Conservation (phyloP, 2,797 vertebrate species). For the Chloroceryle inda region DNA sequence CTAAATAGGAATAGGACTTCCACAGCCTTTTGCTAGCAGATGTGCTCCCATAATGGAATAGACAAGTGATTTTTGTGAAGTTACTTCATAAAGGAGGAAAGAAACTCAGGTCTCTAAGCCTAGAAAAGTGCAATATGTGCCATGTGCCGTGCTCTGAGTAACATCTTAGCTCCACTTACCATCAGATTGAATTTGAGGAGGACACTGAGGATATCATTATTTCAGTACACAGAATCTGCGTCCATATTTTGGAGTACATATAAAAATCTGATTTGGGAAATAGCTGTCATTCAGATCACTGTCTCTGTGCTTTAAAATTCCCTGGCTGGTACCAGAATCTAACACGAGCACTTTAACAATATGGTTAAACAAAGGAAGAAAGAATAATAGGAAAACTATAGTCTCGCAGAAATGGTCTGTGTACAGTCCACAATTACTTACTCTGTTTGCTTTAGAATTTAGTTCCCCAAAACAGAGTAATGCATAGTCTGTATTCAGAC, state of each 20-base stretch:
- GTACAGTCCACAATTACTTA: neutral
- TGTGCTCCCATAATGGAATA: neutral
- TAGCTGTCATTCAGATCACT: neutral
- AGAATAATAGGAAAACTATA: neutral
- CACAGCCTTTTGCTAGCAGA: neutral
- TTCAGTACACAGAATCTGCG: neutral
- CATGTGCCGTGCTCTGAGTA: neutral
- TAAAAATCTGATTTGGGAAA: neutral
- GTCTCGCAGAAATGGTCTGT: neutral
- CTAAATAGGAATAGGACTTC: neutral
- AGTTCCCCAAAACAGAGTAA: neutral
- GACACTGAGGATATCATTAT: neutral
- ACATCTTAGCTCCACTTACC: neutral
- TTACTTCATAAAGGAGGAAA: conserved; percentile 32
- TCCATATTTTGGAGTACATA: neutral
- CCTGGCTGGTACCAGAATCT: neutral
- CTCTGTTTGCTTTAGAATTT: neutral
- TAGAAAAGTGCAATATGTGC: neutral
- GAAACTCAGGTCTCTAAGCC: neutral
- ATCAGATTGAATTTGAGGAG: neutral
- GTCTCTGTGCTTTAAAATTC: neutral
- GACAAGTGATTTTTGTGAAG: conserved; percentile 2
- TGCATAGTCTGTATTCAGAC: neutral
- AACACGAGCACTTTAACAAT: neutral
- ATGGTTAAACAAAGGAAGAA: neutral